phyloP scores from a whole-genome alignment of 30 jellyfish, hydroid and myxozoan species.

The Aurelia sp. region DNA sequence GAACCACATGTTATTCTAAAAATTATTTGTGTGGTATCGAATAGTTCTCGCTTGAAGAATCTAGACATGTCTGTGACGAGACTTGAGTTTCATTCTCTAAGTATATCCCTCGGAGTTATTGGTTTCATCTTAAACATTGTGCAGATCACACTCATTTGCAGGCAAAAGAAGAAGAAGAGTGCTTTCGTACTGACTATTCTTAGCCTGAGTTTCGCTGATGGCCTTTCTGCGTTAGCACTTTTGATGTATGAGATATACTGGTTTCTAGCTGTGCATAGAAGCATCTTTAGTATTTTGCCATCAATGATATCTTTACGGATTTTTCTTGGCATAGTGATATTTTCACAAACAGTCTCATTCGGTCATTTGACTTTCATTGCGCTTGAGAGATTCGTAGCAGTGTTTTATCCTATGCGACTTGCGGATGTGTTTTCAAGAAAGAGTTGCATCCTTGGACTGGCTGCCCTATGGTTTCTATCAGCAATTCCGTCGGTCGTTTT shows the following conservation, averaged over 20 bases:
- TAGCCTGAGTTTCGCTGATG: slow-evolving; percentile 37
- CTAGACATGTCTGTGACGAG: no score
- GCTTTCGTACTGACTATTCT: slow-evolving; percentile 14
- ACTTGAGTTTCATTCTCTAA: no score
- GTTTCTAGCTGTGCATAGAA: neutral
- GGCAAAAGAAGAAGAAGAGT: slow-evolving; percentile 6
- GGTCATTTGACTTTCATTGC: slow-evolving; percentile 19
- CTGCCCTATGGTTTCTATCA: slow-evolving; percentile 12
- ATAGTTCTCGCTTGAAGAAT: no score
- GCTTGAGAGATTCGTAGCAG: slow-evolving; percentile 37
- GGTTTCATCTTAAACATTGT: slow-evolving; percentile 14
- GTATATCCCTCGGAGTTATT: neutral
- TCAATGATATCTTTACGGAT: neutral
- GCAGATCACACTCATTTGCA: neutral
- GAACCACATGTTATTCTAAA: no score
- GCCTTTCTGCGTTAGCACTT: neutral
- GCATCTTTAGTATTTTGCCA: neutral
- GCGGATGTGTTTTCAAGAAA: slow-evolving; percentile 11
- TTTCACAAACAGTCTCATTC: slow-evolving; percentile 23
- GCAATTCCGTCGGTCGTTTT: neutral
- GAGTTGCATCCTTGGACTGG: neutral
- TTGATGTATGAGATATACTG: neutral
- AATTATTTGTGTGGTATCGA: no score
- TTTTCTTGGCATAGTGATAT: neutral
- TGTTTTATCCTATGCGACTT: slow-evolving; percentile 19